Evolutionary conservation across 2,113 vertebrate genomes (phyloP).

Genomic region (Petaurus breviceps): DNA sequence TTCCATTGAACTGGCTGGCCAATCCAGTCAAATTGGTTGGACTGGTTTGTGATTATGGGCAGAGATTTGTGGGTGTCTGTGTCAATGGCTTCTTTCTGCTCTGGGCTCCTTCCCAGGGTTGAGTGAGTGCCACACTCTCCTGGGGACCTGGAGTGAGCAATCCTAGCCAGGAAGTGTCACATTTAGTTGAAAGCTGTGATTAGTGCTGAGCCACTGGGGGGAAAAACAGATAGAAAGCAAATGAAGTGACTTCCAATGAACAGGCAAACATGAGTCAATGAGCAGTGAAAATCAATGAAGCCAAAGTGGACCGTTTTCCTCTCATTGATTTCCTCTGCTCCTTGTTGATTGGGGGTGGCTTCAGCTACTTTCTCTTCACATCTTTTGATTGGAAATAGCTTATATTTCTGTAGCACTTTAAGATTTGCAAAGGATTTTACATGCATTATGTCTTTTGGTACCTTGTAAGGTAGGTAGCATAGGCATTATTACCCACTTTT

Average conservation of each 20-base stretch:
- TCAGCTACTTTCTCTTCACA: conserved; percentile 27
- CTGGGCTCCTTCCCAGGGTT: background rate
- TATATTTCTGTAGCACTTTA: background rate
- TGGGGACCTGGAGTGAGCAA: background rate
- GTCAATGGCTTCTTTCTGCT: background rate
- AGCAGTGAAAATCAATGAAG: conserved; percentile 72
- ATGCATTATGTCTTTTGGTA: background rate
- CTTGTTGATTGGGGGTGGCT: conserved; percentile 39
- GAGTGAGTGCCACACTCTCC: background rate
- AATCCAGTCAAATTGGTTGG: background rate
- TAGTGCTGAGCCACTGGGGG: background rate
- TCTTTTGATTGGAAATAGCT: background rate
- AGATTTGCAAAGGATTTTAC: background rate
- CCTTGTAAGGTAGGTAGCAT: background rate
- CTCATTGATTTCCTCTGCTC: conserved; percentile 64
- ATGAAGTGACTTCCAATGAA: conserved; percentile 1
- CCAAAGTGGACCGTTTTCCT: conserved; percentile 69
- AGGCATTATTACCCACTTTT: background rate
- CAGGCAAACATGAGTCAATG: conserved; percentile 64
- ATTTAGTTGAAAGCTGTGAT: background rate
- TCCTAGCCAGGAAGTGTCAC: conserved; percentile 1
- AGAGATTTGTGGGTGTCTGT: background rate
- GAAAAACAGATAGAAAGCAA: background rate
- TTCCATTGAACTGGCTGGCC: background rate
- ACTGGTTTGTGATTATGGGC: background rate